Conservation (phyloP, 2,113 vertebrate species). For the Oxyruncus cristatus region DNA sequence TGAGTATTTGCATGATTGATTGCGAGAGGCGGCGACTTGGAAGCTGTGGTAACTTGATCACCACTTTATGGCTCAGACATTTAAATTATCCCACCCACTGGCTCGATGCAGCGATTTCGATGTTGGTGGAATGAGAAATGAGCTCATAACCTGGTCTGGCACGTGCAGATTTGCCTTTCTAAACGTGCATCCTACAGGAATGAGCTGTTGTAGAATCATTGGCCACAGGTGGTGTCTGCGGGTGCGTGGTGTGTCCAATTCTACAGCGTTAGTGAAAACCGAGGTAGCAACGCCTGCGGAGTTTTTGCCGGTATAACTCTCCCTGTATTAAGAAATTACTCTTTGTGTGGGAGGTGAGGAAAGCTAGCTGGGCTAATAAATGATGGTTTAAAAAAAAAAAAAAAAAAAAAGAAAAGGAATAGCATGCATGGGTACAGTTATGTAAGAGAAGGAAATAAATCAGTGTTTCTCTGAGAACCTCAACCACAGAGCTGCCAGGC, state of each 20-base stretch:
- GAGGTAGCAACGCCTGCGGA: neutral
- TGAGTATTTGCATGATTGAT: neutral
- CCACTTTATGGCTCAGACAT: neutral
- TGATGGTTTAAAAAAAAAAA: neutral
- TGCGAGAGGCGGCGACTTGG: neutral
- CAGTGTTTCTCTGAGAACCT: slow-evolving; percentile 24
- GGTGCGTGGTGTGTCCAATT: neutral
- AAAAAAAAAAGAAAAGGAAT: neutral
- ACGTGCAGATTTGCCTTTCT: neutral
- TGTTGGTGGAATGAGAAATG: neutral
- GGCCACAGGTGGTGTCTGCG: neutral
- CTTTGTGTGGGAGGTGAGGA: slow-evolving; percentile 47
- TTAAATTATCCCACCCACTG: slow-evolving; percentile 3
- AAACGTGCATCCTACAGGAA: neutral
- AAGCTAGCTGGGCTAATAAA: slow-evolving; percentile 45
- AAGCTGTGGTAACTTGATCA: neutral
- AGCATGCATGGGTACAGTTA: slow-evolving; percentile 51
- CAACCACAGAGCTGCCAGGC: slow-evolving; percentile 1
- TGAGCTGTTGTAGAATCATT: neutral
- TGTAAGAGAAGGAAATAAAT: slow-evolving; percentile 68
- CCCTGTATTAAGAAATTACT: neutral
- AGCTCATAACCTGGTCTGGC: slow-evolving; percentile 5
- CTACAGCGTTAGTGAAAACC: fast-evolving
- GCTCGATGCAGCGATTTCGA: neutral
- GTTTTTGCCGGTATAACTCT: neutral